Evolutionary conservation across 2,888 invertebrate genomes (phyloP).

Genomic region (Synanthedon formicaeformis): DNA sequence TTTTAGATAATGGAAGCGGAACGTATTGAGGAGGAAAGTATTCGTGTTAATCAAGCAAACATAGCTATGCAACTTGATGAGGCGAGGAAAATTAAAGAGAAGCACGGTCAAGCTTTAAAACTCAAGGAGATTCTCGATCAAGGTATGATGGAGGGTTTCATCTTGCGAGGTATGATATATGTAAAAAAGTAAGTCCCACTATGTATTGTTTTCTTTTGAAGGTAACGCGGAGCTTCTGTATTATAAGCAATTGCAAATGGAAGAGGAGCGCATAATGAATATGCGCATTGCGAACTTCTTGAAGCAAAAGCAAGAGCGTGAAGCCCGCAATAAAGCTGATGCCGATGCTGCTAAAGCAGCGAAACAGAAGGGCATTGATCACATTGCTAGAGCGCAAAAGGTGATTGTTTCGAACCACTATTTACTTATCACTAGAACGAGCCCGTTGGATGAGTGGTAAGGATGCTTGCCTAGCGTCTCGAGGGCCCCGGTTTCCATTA

Average conservation of each 20-base stretch:
- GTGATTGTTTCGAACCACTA: conserved; percentile 28
- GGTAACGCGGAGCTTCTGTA: conserved; percentile 73
- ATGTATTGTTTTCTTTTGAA: conserved; percentile 8
- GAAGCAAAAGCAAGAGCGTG: conserved; percentile 71
- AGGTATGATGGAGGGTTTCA: conserved; percentile 22
- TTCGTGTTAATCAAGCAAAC: conserved; percentile 71
- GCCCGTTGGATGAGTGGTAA: too few relatives aligned
- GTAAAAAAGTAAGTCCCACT: too few relatives aligned
- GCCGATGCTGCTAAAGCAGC: conserved; percentile 63
- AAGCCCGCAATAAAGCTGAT: conserved; percentile 67
- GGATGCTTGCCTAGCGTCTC: too few relatives aligned
- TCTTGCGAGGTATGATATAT: too few relatives aligned
- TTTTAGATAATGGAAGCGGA: conserved; percentile 71
- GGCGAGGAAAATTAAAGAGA: conserved; percentile 69
- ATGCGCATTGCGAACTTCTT: conserved; percentile 75
- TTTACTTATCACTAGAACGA: too few relatives aligned
- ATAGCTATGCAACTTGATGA: conserved; percentile 76
- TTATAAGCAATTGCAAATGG: conserved; percentile 72
- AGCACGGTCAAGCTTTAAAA: conserved; percentile 58
- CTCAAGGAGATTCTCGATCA: conserved; percentile 72
- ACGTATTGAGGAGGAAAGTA: conserved; percentile 76
- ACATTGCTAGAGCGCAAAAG: conserved; percentile 66
- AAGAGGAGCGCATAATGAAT: conserved; percentile 75
- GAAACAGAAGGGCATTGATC: conserved; percentile 74
- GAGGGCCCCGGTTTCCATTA: too few relatives aligned